These are phyloP conservation scores for Drosophila mulleri DNA, from an alignment of 2,888 invertebrate species.

Conservation along the genomic window DNA sequence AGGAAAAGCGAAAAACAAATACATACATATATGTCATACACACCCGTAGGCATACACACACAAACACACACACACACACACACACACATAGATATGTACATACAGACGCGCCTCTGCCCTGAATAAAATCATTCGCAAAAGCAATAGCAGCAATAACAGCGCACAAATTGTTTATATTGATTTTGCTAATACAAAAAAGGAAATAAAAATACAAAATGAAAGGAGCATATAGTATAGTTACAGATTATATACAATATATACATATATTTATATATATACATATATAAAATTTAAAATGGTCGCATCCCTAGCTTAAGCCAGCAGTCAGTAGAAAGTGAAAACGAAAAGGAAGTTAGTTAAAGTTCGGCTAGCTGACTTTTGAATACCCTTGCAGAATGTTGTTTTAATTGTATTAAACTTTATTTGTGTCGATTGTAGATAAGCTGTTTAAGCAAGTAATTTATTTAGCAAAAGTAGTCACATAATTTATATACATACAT, in stretches of 20 bases:
- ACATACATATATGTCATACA: too few species aligned
- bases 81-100: neutral
- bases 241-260: constrained; percentile 20
- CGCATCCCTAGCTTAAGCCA: constrained; percentile 28
- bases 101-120: constrained; percentile 16
- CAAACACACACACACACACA: neutral
- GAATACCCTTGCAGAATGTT: constrained; percentile 31
- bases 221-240: neutral
- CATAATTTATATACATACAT: constrained; percentile 1
- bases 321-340: constrained; percentile 10
- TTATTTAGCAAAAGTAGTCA: neutral
- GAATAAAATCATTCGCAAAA: constrained; percentile 23
- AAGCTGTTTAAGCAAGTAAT: neutral
- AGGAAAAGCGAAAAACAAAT: neutral
- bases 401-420: constrained; percentile 1
- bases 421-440: constrained; percentile 36
- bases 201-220: neutral
- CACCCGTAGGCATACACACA: neutral
- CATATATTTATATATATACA: constrained; percentile 14
- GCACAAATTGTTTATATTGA: constrained; percentile 12
- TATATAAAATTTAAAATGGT: neutral
- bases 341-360: neutral
- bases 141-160: constrained; percentile 28
- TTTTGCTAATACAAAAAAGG: constrained; percentile 1
- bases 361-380: constrained; percentile 32